Base-by-base conservation (phyloP, 2,797 vertebrate species). In the Pipistrellus nathusii region DNA sequence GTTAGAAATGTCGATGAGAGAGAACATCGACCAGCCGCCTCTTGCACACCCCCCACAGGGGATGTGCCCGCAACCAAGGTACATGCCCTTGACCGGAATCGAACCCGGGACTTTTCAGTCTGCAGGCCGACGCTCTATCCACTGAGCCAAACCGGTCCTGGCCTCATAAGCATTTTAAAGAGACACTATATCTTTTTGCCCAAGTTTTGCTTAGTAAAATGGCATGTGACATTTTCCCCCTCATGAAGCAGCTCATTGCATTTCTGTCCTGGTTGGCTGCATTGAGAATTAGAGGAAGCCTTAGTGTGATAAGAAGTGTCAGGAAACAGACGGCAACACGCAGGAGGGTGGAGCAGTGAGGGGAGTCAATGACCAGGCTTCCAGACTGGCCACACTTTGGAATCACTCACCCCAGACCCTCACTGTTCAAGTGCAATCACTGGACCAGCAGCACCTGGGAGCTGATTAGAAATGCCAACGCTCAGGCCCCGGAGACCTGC, bases 181-280 rank as follows among this genome's bases (percentile, higher is more conserved):
- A 71, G 48, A 91, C 86, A 57, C 38, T n/a, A 3, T 59, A 53
- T 46, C 55, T 76, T 57, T 81, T n/a, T 75, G 68, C 83, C 71
- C 35, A 85, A 89, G 15, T 23, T 76, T 83, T 89, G 30, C 72
- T 90, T 77, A 90, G n/a, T 81, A 82, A 94, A 94, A 86, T 55
- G 21, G 17, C 48, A 81, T 21, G 38, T 71, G 51, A 83, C 51
- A 76, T 72, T 27, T 71, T 59, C 35, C 88, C 48, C 83, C 30
- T 41, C 46, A 0, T 73, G 46, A 94, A 75, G 69, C 20, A 53
- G 32, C 15, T 77, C 44, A 8, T 53, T 82, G 66, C 12, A 27
- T 86, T 89, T 95, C 93, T 55, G 72, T 84, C 15, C 20, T 76
- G 23, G n/a, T 25, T 30, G 20, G 14, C 15, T 73, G 53, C 71